Evolutionary conservation across 2,113 vertebrate species (phyloP).

Genomic region (Chlamydotis undulata): DNA sequence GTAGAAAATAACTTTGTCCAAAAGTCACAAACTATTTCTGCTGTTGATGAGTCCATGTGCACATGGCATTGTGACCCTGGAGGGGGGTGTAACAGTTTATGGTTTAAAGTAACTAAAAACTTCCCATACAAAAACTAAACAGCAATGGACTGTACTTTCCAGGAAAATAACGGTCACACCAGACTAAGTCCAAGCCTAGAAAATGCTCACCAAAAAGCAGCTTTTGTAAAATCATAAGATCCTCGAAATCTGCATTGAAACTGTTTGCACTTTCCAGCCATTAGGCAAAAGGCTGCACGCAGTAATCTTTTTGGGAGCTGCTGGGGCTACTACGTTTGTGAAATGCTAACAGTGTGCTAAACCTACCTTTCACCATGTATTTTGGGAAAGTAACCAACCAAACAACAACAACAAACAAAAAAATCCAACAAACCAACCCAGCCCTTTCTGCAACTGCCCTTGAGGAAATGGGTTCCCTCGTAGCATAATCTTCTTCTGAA

Average conservation of each 20-base stretch:
- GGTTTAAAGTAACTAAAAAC: neutral
- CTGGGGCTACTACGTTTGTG: neutral
- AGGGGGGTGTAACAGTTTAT: neutral
- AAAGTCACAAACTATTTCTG: neutral
- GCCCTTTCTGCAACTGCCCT: neutral
- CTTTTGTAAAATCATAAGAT: neutral
- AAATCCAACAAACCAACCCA: neutral
- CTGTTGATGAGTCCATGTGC: neutral
- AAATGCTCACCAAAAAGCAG: neutral
- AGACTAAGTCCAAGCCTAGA: neutral
- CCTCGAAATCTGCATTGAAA: neutral
- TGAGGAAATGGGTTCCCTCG: neutral
- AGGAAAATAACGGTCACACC: neutral
- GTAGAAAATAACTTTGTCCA: neutral
- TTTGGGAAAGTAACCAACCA: neutral
- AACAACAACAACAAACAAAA: neutral
- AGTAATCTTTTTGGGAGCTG: rapidly evolving
- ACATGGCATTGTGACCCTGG: neutral
- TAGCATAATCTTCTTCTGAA: neutral
- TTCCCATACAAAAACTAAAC: neutral
- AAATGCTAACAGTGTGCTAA: neutral
- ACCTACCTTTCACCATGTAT: neutral
- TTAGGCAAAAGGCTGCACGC: neutral
- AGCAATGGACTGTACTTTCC: neutral
- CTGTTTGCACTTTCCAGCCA: neutral